A percentile compares a stretch with the other conserved stretches of the same genome.
Evolutionary conservation across 2,797 vertebrate species (phyloP).

Genomic region (Streptopelia turtur): DNA sequence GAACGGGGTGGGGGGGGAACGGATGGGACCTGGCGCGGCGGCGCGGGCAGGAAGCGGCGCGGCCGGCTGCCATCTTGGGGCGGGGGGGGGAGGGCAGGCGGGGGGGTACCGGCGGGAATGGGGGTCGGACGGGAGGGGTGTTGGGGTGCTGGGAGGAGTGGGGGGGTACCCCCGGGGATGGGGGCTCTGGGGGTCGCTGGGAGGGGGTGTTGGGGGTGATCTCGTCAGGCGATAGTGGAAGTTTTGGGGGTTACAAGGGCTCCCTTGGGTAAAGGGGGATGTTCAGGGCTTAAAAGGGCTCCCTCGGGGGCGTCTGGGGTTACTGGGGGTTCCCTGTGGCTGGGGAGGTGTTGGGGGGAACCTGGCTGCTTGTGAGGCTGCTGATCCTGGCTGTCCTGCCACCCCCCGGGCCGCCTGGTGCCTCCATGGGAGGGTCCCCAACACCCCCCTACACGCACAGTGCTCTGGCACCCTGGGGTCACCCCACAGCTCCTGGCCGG

Average conservation of each 20-base stretch:
- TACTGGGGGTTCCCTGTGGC: not conserved
- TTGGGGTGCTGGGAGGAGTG: too few relatives aligned
- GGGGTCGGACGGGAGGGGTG: too few relatives aligned
- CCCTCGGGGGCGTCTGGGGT: not conserved
- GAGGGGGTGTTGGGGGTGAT: not conserved
- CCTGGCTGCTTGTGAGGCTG: not conserved
- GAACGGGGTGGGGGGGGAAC: not conserved
- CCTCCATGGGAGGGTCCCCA: too few relatives aligned
- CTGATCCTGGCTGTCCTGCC: not conserved
- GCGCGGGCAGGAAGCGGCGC: constrained; percentile 21
- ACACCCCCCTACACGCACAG: not conserved
- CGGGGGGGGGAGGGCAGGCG: not conserved
- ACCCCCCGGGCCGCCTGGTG: not conserved
- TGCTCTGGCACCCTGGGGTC: not conserved
- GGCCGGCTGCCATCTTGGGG: constrained; percentile 27
- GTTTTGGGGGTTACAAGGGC: not conserved
- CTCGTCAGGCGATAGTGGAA: fast-evolving
- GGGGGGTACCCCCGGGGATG: not conserved
- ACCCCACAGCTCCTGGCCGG: fast-evolving
- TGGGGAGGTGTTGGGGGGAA: not conserved
- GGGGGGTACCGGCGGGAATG: too few relatives aligned
- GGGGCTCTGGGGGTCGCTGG: too few relatives aligned
- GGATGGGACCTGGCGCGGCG: not conserved
- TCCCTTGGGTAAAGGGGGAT: too few relatives aligned
- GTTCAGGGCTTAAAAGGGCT: not conserved